Conservation (phyloP, 2,797 vertebrate species). For the Pipistrellus nathusii region DNA sequence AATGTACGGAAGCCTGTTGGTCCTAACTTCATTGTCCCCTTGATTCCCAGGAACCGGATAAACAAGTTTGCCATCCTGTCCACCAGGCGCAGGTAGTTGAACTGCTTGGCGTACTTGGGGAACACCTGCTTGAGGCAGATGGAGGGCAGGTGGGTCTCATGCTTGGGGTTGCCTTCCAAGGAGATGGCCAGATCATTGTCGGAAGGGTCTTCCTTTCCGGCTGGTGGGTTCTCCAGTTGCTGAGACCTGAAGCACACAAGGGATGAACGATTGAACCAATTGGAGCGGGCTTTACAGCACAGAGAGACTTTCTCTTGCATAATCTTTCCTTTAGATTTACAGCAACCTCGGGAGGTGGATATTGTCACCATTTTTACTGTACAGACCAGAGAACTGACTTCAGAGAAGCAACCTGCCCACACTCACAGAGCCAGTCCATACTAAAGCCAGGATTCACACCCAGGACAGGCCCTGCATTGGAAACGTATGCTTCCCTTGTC, state of each 20-base stretch:
- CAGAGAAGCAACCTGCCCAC: not conserved
- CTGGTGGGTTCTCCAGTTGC: constrained; percentile 10
- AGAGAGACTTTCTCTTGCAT: not conserved
- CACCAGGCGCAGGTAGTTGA: constrained; percentile 93
- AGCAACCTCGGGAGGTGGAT: accelerated
- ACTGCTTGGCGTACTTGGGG: constrained; percentile 96
- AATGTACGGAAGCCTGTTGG: constrained; percentile 97
- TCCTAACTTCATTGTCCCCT: constrained; percentile 94
- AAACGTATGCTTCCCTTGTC: accelerated
- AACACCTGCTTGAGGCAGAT: constrained; percentile 97
- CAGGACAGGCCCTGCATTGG: not conserved
- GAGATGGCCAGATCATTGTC: constrained; percentile 58
- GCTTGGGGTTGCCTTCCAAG: accelerated
- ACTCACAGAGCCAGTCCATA: not conserved
- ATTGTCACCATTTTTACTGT: not conserved
- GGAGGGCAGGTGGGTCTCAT: constrained; percentile 88
- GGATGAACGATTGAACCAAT: not conserved
- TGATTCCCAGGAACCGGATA: constrained; percentile 96
- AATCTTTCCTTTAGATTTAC: not conserved
- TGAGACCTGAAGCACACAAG: constrained; percentile 83
- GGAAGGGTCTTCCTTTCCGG: constrained; percentile 76
- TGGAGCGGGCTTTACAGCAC: accelerated
- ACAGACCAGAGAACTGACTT: not conserved
- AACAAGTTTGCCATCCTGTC: constrained; percentile 94
- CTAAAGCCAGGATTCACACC: not conserved